These are phyloP conservation scores for Agrypnus murinus DNA, from an alignment of 2,888 invertebrate species.

Conservation along the genomic window DNA sequence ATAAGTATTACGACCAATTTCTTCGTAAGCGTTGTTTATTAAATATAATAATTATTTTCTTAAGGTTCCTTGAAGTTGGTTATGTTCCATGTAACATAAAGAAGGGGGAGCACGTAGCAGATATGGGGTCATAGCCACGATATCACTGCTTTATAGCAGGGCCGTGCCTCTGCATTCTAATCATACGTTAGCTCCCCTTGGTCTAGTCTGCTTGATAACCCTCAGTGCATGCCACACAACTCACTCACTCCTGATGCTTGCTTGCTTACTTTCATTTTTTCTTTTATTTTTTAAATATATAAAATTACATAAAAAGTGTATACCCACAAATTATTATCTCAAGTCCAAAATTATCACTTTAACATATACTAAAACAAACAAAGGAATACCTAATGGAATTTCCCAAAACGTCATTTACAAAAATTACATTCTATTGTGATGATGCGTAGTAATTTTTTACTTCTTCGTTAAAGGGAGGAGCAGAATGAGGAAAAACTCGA, in stretches of 20 bases:
- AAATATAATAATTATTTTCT: conserved; percentile 5
- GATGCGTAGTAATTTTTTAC: conserved; percentile 39
- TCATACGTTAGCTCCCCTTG: conserved; percentile 51
- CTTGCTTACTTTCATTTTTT: no score
- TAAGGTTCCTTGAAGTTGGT: background rate
- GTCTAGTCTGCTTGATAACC: conserved; percentile 50
- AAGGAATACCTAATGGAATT: conserved; percentile 3
- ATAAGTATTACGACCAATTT: no score
- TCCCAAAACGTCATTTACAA: conserved; percentile 28
- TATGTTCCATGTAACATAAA: conserved; percentile 15
- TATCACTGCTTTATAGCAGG: conserved; percentile 56
- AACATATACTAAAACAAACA: no score
- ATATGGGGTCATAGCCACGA: conserved; percentile 51
- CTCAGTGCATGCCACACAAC: conserved; percentile 43
- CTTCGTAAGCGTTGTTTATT: background rate
- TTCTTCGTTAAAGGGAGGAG: conserved; percentile 22
- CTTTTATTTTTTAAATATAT: no score
- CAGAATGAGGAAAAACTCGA: background rate
- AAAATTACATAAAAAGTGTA: background rate
- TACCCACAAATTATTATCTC: background rate
- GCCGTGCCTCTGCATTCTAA: conserved; percentile 58
- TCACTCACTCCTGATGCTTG: conserved; percentile 24
- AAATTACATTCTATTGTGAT: conserved; percentile 33
- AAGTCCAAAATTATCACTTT: background rate
- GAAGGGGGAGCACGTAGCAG: conserved; percentile 41